These are phyloP conservation scores for Pegea sp. DNA, from an alignment of 23 tunicate genomes.

Conservation along the genomic window DNA sequence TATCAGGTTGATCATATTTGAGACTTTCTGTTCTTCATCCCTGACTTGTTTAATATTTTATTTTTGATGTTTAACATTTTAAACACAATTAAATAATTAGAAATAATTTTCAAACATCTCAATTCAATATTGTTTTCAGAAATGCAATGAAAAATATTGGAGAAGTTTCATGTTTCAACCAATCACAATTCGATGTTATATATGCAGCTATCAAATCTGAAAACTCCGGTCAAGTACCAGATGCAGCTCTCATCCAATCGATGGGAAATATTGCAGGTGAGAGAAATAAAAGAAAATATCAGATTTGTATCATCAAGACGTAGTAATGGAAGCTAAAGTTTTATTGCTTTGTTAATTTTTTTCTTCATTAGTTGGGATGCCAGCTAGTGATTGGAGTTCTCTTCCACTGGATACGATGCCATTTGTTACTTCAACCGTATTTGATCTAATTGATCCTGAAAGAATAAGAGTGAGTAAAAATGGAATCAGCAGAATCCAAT, in stretches of 20 bases:
- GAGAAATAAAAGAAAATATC: no score
- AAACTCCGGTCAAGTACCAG: conserved; percentile 4
- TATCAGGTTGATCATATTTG: background rate
- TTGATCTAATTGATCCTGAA: background rate
- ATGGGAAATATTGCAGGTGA: background rate
- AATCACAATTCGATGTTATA: conserved; percentile 25
- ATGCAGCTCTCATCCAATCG: conserved; percentile 13
- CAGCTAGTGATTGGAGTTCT: background rate
- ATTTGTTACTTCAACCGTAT: background rate
- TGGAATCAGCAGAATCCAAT: background rate
- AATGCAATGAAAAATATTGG: conserved; percentile 32
- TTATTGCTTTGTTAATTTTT: background rate
- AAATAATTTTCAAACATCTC: no score
- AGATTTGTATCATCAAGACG: no score
- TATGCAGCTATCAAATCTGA: conserved; percentile 1
- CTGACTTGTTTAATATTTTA: no score
- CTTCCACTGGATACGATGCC: background rate
- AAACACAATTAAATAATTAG: no score
- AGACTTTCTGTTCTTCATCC: background rate
- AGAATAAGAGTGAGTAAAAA: background rate
- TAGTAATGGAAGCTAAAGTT: background rate
- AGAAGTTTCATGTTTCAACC: conserved; percentile 18
- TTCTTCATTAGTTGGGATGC: background rate
- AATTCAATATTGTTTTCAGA: conserved; percentile 10
- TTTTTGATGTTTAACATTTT: no score